Percentiles rank a stretch among this genome's conserved stretches.
Evolutionary conservation across 1,140 invertebrate species (phyloP).

Genomic region (Eurosta solidaginis): DNA sequence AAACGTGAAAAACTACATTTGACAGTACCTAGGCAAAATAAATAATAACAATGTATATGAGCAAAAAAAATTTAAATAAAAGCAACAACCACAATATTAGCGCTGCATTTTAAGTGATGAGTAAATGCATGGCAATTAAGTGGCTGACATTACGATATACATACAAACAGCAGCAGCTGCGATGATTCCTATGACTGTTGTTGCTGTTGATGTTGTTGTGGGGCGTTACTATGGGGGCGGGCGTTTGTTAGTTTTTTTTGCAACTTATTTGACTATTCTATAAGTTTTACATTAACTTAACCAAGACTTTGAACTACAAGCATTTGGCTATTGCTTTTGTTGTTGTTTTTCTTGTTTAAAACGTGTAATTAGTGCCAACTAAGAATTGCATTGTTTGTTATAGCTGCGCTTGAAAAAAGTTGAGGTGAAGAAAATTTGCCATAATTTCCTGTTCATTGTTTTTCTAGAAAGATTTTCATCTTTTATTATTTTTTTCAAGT

Average conservation of each 20-base stretch:
- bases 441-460: not conserved
- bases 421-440: not conserved
- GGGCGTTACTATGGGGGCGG: not conserved
- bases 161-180: not conserved
- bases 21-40: not conserved
- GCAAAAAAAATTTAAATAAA: not conserved
- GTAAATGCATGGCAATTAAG: constrained; percentile 17
- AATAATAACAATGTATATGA: not conserved
- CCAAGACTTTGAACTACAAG: not conserved
- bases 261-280: not conserved
- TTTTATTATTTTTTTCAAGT: no score
- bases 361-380: not conserved
- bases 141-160: not conserved
- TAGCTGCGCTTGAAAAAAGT: not conserved
- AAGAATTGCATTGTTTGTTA: not conserved
- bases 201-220: no score
- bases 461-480: not conserved
- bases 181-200: no score
- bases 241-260: not conserved
- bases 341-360: not conserved
- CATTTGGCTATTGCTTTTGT: not conserved
- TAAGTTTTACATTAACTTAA: not conserved
- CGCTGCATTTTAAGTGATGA: not conserved
- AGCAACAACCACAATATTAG: not conserved
- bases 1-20: not conserved